phyloP scores from a whole-genome alignment of 2,113 vertebrate genomes.

The Ceyx margarethae region DNA sequence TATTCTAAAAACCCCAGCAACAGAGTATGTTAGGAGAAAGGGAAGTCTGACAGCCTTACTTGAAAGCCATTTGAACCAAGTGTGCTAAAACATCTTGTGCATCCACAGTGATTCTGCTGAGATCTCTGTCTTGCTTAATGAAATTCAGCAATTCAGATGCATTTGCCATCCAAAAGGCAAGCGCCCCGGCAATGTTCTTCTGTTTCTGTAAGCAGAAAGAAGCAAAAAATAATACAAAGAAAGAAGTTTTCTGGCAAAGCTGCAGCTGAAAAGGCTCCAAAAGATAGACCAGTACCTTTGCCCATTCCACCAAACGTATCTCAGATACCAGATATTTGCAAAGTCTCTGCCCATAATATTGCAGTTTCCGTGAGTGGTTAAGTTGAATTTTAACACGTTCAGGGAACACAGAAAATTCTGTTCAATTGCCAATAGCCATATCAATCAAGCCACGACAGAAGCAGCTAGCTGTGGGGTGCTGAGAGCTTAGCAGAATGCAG shows the following conservation, averaged over 20 bases:
- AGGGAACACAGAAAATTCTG: neutral
- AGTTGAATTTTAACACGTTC: slow-evolving; percentile 20
- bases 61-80: slow-evolving; percentile 98
- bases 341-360: neutral
- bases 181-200: slow-evolving; percentile 97
- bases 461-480: neutral
- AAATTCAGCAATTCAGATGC: slow-evolving; percentile 98
- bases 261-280: slow-evolving; percentile 71
- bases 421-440: neutral
- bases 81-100: slow-evolving; percentile 96
- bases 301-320: slow-evolving; percentile 63
- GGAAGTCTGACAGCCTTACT: slow-evolving; percentile 74
- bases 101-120: slow-evolving; percentile 92
- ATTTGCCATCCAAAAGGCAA: slow-evolving; percentile 99
- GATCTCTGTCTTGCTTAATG: slow-evolving; percentile 94
- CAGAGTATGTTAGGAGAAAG: neutral
- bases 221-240: neutral
- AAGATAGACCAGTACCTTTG: slow-evolving; percentile 86
- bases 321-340: slow-evolving; percentile 85
- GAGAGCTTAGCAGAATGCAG: slow-evolving; percentile 42
- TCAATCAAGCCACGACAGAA: neutral
- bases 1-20: neutral
- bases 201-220: slow-evolving; percentile 86
- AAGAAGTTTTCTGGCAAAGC: neutral
- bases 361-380: neutral